These are phyloP conservation scores for Exocentrus adspersus DNA, from an alignment of 2,888 invertebrate species.

Conservation along the genomic window DNA sequence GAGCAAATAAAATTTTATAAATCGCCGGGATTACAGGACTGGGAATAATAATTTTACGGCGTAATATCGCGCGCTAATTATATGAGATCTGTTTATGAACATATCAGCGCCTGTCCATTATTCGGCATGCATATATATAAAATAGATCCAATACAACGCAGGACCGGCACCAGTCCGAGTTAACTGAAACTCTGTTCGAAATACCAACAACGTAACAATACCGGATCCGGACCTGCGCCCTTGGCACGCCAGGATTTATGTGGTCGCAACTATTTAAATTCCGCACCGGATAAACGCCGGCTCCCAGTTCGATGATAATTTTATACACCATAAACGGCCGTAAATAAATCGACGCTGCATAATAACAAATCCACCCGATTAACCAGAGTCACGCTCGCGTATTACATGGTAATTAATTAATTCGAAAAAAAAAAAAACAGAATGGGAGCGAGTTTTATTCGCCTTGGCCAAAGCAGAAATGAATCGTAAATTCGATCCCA, in stretches of 20 bases:
- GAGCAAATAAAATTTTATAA: too few relatives aligned
- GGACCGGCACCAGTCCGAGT: not conserved
- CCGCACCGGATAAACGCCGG: constrained; percentile 7
- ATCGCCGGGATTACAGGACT: too few relatives aligned
- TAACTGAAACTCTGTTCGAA: too few relatives aligned
- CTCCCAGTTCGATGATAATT: constrained; percentile 13
- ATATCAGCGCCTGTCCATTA: constrained; percentile 10
- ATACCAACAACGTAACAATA: too few relatives aligned
- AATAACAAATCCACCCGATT: constrained; percentile 12
- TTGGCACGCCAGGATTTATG: not conserved
- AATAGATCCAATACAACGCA: constrained; percentile 14
- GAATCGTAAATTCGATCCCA: too few relatives aligned
- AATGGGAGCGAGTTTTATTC: not conserved
- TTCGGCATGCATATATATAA: constrained; percentile 1
- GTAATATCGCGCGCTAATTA: constrained; percentile 8
- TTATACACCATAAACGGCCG: constrained; percentile 6
- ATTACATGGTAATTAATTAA: not conserved
- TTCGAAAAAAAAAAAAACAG: too few relatives aligned
- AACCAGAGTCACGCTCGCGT: constrained; percentile 12
- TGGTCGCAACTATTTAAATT: constrained; percentile 11
- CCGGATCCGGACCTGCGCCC: too few relatives aligned
- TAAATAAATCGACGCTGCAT: constrained; percentile 13
- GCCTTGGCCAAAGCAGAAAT: too few relatives aligned
- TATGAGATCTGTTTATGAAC: constrained; percentile 2
- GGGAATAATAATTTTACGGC: not conserved